Percentiles rank a stretch among this genome's conserved stretches.
These are phyloP conservation scores for Agraylea sexmaculata DNA, from an alignment of 1,140 invertebrate genomes.

Conservation along the genomic window DNA sequence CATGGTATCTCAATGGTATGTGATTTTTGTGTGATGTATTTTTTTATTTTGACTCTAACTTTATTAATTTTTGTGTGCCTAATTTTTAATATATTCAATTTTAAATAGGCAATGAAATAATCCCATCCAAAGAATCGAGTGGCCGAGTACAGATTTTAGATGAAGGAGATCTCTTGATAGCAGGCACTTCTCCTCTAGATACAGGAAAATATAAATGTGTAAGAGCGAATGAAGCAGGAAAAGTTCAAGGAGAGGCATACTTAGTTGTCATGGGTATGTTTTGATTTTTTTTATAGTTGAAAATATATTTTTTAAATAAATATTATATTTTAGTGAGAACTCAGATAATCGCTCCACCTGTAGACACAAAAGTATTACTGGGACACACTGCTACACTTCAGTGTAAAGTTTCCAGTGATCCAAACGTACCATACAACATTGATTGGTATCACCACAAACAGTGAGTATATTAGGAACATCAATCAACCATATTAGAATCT, in stretches of 20 bases:
- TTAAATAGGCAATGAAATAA: conserved; percentile 7
- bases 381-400: conserved; percentile 83
- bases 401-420: conserved; percentile 89
- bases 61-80: neutral
- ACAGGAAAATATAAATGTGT: conserved; percentile 82
- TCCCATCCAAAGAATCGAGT: conserved; percentile 15
- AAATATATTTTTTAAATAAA: conserved; percentile 4
- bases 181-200: conserved; percentile 69
- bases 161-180: conserved; percentile 74
- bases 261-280: conserved; percentile 68
- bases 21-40: conserved; percentile 6
- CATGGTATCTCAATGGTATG: conserved; percentile 84
- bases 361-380: conserved; percentile 76
- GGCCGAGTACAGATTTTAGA: conserved; percentile 75
- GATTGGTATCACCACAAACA: conserved; percentile 84
- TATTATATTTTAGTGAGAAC: conserved; percentile 60
- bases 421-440: conserved; percentile 77
- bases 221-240: conserved; percentile 78
- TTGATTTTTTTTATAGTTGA: conserved; percentile 6
- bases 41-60: neutral
- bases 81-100: neutral
- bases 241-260: conserved; percentile 67
- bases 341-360: conserved; percentile 83
- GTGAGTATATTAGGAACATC: conserved; percentile 37
- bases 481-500: neutral